Conservation (phyloP, 2,113 vertebrate species). For the Connochaetes taurinus region DNA sequence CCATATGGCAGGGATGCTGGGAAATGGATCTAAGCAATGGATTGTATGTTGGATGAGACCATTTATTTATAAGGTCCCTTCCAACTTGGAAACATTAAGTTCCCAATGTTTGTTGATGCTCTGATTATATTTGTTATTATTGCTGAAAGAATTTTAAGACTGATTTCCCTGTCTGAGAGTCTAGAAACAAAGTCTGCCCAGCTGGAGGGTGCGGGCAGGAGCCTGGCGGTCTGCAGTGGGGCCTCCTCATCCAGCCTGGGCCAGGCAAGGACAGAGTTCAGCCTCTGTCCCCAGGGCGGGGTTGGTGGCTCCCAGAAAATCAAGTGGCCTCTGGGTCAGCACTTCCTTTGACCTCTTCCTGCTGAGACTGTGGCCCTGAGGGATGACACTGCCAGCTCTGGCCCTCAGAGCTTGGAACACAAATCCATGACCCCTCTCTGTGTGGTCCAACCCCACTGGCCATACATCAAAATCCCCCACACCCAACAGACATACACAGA, state of each 20-base stretch:
- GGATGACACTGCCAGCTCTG: background rate
- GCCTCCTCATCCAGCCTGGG: background rate
- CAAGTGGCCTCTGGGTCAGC: background rate
- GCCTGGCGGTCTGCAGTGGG: background rate
- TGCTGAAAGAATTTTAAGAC: conserved; percentile 38
- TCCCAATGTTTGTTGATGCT: conserved; percentile 55
- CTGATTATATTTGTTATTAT: conserved; percentile 56
- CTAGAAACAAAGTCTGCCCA: background rate
- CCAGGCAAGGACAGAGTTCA: background rate
- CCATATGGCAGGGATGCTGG: background rate
- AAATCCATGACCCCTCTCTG: background rate
- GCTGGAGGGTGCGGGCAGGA: background rate
- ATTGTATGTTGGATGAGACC: background rate
- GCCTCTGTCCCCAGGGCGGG: background rate
- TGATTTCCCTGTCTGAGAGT: conserved; percentile 25
- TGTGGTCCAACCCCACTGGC: background rate
- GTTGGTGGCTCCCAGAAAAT: background rate
- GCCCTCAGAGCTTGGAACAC: background rate
- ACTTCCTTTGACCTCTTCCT: conserved; percentile 20
- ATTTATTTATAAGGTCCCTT: conserved; percentile 41
- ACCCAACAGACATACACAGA: background rate
- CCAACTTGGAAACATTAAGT: conserved; percentile 39
- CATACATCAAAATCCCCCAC: background rate
- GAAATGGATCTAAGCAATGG: background rate
- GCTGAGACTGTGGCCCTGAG: background rate